These are phyloP conservation scores for Conus ventricosus DNA, from an alignment of 1,140 invertebrate species.

Conservation along the genomic window DNA sequence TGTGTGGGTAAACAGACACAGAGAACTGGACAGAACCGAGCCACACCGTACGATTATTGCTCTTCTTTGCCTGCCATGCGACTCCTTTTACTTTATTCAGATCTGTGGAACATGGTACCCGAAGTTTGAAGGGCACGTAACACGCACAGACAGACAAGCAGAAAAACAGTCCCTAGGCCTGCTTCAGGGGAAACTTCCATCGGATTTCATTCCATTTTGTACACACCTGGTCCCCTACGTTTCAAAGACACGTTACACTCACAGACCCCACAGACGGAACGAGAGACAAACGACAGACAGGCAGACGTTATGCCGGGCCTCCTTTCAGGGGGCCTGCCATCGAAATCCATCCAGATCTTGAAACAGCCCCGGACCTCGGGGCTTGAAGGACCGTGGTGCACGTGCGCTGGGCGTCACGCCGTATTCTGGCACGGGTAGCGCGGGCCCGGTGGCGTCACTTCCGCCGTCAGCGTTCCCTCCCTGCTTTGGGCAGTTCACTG, in stretches of 20 bases:
- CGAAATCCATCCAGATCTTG: constrained; percentile 94
- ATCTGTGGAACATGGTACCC: too few species aligned
- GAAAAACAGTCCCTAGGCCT: too few species aligned
- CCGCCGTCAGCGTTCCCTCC: constrained; percentile 77
- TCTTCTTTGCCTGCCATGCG: too few species aligned
- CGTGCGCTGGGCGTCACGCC: constrained; percentile 82
- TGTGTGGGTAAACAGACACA: too few species aligned
- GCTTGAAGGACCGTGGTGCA: constrained; percentile 91
- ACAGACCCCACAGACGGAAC: too few species aligned
- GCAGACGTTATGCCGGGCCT: too few species aligned
- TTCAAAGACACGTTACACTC: constrained; percentile 84
- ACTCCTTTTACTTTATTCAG: too few species aligned
- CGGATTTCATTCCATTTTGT: constrained; percentile 95
- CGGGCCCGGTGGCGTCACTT: constrained; percentile 84
- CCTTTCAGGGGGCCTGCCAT: constrained; percentile 94
- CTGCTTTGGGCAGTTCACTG: constrained; percentile 68
- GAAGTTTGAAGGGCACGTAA: too few species aligned
- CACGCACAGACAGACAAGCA: too few species aligned
- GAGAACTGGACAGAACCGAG: too few species aligned
- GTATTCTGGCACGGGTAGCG: constrained; percentile 89
- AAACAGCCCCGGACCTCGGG: constrained; percentile 94
- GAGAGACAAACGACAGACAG: too few species aligned
- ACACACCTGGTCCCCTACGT: constrained; percentile 91
- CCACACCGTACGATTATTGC: too few species aligned
- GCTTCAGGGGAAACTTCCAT: constrained; percentile 95